phyloP scores from a whole-genome alignment of 2,888 invertebrate species.

The Phortica okadai region DNA sequence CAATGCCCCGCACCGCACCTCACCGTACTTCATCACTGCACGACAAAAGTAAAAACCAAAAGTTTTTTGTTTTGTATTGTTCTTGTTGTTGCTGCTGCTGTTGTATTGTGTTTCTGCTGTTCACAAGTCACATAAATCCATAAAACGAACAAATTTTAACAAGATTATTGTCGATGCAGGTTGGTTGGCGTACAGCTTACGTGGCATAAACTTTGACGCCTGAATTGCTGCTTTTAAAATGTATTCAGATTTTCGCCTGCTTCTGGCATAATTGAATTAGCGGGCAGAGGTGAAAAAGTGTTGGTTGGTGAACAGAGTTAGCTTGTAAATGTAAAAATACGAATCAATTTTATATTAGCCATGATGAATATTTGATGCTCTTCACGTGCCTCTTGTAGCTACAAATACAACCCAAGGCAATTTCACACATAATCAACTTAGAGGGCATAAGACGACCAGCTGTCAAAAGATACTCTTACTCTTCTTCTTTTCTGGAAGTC shows the following conservation, averaged over 20 bases:
- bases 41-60: neutral
- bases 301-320: constrained; percentile 55
- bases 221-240: constrained; percentile 48
- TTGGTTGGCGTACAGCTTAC: neutral
- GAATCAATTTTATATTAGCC: too few relatives aligned
- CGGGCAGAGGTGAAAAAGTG: constrained; percentile 52
- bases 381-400: too few relatives aligned
- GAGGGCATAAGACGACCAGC: too few relatives aligned
- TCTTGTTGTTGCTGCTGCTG: neutral
- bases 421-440: too few relatives aligned
- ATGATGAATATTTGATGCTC: too few relatives aligned
- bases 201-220: neutral
- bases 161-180: constrained; percentile 55
- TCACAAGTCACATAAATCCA: constrained; percentile 36
- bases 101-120: neutral
- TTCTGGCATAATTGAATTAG: constrained; percentile 50
- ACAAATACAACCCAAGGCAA: too few relatives aligned
- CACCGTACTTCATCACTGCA: neutral
- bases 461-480: too few relatives aligned
- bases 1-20: neutral
- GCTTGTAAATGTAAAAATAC: too few relatives aligned
- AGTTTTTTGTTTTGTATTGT: constrained; percentile 5
- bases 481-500: too few relatives aligned
- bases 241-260: neutral
- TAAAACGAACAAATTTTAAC: constrained; percentile 68